Evolutionary conservation across 1,140 invertebrate genomes (phyloP).

Genomic region (Scylla paramamosain): DNA sequence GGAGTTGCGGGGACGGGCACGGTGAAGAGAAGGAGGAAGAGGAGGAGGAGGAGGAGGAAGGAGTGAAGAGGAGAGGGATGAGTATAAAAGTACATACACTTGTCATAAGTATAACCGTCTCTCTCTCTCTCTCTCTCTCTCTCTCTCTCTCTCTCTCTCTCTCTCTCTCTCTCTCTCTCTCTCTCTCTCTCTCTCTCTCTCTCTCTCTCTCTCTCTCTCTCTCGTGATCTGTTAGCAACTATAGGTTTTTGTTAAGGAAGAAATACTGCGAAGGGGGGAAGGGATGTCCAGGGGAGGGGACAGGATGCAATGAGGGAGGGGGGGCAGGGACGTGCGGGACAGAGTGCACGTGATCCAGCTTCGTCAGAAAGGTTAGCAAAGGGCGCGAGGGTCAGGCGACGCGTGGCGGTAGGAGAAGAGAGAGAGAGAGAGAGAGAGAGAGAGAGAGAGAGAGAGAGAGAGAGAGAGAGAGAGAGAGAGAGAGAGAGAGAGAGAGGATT

Average conservation of each 20-base stretch:
- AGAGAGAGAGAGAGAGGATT: background rate
- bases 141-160: slow-evolving; percentile 28
- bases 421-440: background rate
- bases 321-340: background rate
- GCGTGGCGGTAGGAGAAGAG: background rate
- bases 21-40: background rate
- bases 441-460: background rate
- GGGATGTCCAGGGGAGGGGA: background rate
- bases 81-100: no score
- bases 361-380: no score
- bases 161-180: slow-evolving; percentile 28
- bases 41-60: background rate
- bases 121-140: slow-evolving; percentile 30
- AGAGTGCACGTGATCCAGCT: no score
- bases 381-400: background rate
- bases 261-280: background rate
- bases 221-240: no score
- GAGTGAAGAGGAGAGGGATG: no score
- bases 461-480: background rate
- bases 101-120: background rate
- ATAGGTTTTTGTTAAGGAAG: background rate
- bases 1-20: no score
- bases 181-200: background rate
- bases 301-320: background rate
- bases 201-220: background rate